These are phyloP conservation scores for Drosophila villosipedis DNA, from an alignment of 2,888 invertebrate genomes.

Conservation along the genomic window DNA sequence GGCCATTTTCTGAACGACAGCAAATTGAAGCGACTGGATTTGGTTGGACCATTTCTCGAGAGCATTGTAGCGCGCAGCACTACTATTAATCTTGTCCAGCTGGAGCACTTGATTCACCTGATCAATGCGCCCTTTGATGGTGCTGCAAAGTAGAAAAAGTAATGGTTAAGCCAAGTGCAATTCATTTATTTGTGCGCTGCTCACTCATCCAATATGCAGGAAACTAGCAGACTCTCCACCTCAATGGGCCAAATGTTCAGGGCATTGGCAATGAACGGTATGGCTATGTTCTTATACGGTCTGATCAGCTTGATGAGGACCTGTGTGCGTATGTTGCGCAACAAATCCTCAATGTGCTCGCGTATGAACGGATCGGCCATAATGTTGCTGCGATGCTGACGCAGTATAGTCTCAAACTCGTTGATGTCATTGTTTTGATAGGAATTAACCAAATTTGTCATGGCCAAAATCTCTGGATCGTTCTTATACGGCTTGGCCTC, in stretches of 20 bases:
- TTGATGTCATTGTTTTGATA: conserved; percentile 99
- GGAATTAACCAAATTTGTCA: conserved; percentile 98
- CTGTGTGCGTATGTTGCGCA: conserved; percentile 98
- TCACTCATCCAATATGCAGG: conserved; percentile 98
- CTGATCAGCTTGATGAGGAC: conserved; percentile 98
- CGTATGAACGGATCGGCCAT: conserved; percentile 99
- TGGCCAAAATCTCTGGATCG: conserved; percentile 99
- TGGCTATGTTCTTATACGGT: conserved; percentile 98
- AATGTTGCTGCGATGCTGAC: conserved; percentile 96
- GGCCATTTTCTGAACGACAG: conserved; percentile 97
- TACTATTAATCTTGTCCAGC: conserved; percentile 91
- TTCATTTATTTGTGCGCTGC: conserved; percentile 63
- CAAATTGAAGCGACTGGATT: conserved; percentile 93
- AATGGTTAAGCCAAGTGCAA: not conserved
- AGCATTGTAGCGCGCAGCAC: conserved; percentile 95
- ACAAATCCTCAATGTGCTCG: conserved; percentile 98
- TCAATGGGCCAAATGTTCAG: conserved; percentile 96
- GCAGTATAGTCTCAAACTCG: conserved; percentile 98
- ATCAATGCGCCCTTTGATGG: conserved; percentile 94
- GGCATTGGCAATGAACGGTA: conserved; percentile 98
- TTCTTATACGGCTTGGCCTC: conserved; percentile 99
- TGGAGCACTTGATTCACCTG: conserved; percentile 98
- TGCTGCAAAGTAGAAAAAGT: conserved; percentile 86
- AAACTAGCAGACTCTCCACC: conserved; percentile 97
- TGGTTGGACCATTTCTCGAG: conserved; percentile 98